Evolutionary conservation across 2,888 invertebrate genomes (phyloP), one percentile per base, ranked within the genome.

Genomic region (Ctena decussata): DNA sequence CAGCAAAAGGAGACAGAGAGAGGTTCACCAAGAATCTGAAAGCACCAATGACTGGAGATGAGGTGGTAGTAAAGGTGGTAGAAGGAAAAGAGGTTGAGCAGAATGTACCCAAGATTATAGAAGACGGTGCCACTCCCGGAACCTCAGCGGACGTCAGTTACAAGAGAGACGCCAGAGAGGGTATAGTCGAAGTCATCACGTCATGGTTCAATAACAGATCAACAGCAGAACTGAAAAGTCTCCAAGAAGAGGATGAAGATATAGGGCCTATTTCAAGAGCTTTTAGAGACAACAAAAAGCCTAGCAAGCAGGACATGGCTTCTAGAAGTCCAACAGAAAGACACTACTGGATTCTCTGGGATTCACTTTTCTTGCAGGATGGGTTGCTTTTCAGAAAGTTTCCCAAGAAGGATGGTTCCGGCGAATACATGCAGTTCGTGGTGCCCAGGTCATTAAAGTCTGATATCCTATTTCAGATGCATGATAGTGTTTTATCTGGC

Each of bases 241-340:
- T 49, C 1, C 82, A 82, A 35, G 24, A 41, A 30, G 49, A 72
- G 11, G 73, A 78, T 32, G 41, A 41, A 15, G 41, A 41, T 41
- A 15, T 11, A 41, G 41, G 41, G 15, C 41, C 41, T 6, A 41
- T 41, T 15, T 41, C 41, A 41, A 41, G 41, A 41, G 15, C 41
- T 15, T 41, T 41, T 15, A 41, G 41, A 41, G 41, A 37, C 41
- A 5, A 37, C 27, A 41, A 39, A 37, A 71, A 24, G 37, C 71
- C 41, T n/a, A 27, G 27, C 37, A 71, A 41, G 11, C 24, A 37
- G 0, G 24, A 39, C 12, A 37, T 71, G 41, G 71, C 15, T 21
- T 0, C 5, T 24, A 27, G n/a, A 71, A 39, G 71, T 39, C 41
- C 71, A 39, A 1, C 71, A 71, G 39, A 30, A 15, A 71, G 41